Evolutionary conservation across 53 echinoderm and acorn worm genomes (phyloP).

Genomic region (Astropecten irregularis): DNA sequence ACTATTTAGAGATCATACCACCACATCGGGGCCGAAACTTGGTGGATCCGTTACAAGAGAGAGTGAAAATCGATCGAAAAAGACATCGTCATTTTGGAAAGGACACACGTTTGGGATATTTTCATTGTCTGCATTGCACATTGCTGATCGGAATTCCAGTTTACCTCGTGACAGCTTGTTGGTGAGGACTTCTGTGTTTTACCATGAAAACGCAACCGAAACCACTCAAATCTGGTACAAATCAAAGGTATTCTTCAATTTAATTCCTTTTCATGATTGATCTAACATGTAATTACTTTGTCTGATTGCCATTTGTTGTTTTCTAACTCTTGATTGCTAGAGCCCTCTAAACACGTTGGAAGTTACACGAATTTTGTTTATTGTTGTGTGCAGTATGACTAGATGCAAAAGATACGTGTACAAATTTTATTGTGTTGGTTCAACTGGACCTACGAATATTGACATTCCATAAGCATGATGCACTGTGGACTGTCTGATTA

Average conservation of each 20-base stretch:
- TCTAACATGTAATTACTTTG: too few species aligned
- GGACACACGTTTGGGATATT: slow-evolving; percentile 24
- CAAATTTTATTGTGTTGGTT: too few species aligned
- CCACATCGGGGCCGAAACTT: slow-evolving; percentile 29
- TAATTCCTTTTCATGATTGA: background rate
- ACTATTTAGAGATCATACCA: slow-evolving; percentile 41
- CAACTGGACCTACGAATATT: too few species aligned
- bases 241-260: slow-evolving; percentile 33
- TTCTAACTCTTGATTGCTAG: too few species aligned
- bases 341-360: too few species aligned
- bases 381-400: too few species aligned
- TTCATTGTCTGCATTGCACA: slow-evolving; percentile 33
- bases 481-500: too few species aligned
- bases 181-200: background rate
- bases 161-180: slow-evolving; percentile 25
- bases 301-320: too few species aligned
- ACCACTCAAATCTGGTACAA: slow-evolving; percentile 23
- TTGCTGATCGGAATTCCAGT: slow-evolving; percentile 20
- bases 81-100: slow-evolving; percentile 6
- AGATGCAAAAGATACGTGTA: too few species aligned
- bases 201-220: slow-evolving; percentile 33
- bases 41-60: slow-evolving; percentile 1
- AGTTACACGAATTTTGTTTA: too few species aligned
- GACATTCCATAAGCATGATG: too few species aligned
- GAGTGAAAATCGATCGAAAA: background rate